Base-by-base conservation (phyloP, 2,797 vertebrate genomes). In the Danio albolineatus region DNA sequence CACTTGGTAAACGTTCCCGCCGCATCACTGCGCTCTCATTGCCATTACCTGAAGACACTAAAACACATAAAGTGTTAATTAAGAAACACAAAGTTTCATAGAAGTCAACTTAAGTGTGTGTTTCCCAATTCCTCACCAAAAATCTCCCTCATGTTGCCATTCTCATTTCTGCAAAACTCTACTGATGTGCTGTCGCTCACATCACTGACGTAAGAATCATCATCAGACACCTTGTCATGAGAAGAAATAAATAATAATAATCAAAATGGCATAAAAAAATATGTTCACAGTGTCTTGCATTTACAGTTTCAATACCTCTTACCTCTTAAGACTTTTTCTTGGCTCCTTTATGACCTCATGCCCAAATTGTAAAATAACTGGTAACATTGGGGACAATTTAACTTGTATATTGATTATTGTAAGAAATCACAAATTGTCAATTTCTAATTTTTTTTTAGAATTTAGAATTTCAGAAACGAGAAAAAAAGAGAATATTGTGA, bases 121-220 rank as follows among this genome's bases (percentile, higher is more conserved):
- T 77, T 64, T n/a, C n/a, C 16, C 16, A 17, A 28, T 39, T 10
- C 17, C 13, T 64, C 89, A 94, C 93, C 90, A 1, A 88, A 90
- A 79, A 85, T 87, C 73, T 91, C 91, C 38, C 87, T 92, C 78
- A 94, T 93, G 43, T 92, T 94, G 77, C 94, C 94, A 62, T 93
- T 92, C 79, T 96, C 95, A 46, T 95, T 97, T 87, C 95, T 96
- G 76, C 94, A 92, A 74, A 96, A 97, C 88, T 98, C 97, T 93
- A 98, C 93, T 49, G 98, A 99, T 84, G 94, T 82, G 51, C 94
- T 98, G 91, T 99, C 98, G 83, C 98, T 99, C 88, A 96, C 92
- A 89, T 99, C 98, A 85, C 98, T 99, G 88, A 95, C 93, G 14
- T 97, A 99, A 0, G 98, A 99, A 78, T 98, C 98, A 86, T 99